Percentiles rank a stretch among this genome's conserved stretches.
Conservation (phyloP, 1,140 invertebrate genomes). For the Cephus cinctus region DNA sequence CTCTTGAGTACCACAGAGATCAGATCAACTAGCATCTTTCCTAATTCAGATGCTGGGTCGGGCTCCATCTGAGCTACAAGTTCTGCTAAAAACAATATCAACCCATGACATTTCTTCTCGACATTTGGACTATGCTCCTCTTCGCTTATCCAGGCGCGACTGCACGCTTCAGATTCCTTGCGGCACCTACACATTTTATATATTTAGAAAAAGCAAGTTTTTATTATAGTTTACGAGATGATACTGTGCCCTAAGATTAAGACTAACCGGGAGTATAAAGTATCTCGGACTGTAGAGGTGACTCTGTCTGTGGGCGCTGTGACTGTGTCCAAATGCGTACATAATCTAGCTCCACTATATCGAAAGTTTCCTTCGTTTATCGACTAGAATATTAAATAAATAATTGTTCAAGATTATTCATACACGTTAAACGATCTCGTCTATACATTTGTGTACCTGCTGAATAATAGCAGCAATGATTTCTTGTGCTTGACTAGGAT, state of each 20-base stretch:
- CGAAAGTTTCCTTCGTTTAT: constrained; percentile 67
- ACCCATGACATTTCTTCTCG: constrained; percentile 44
- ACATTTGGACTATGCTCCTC: no score
- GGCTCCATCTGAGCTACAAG: constrained; percentile 50
- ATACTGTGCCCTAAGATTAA: no score
- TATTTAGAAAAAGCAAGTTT: no score
- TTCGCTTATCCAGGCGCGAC: no score
- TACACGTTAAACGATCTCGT: not conserved
- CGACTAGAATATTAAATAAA: constrained; percentile 48
- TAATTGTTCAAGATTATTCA: constrained; percentile 6
- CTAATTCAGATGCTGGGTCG: constrained; percentile 32
- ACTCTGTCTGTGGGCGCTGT: constrained; percentile 33
- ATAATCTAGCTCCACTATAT: constrained; percentile 66
- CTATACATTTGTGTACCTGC: constrained; percentile 50
- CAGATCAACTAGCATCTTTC: constrained; percentile 43
- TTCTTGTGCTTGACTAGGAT: constrained; percentile 54
- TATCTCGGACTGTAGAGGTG: constrained; percentile 56
- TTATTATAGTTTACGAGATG: no score
- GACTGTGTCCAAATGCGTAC: constrained; percentile 60
- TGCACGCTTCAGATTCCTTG: no score
- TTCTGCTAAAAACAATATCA: constrained; percentile 51
- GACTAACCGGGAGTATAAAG: constrained; percentile 46
- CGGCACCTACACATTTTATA: no score
- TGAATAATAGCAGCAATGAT: constrained; percentile 61
- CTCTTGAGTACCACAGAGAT: constrained; percentile 44